These are phyloP conservation scores for Lophius piscatorius DNA, from an alignment of 2,113 vertebrate species.

Conservation along the genomic window DNA sequence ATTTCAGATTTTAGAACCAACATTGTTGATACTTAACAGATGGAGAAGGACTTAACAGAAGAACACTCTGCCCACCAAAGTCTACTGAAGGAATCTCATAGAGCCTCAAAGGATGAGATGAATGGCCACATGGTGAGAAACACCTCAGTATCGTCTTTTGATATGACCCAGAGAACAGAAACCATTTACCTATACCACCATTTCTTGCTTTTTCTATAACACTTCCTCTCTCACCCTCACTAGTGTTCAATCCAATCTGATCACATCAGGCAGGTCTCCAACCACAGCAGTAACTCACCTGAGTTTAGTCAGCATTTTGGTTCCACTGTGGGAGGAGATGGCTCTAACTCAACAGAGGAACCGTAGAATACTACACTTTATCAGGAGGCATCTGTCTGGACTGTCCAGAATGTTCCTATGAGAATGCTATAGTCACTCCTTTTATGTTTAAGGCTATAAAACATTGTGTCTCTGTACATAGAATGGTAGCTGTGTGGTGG, in stretches of 20 bases:
- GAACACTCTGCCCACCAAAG: conserved; percentile 91
- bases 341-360: conserved; percentile 84
- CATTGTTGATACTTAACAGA: conserved; percentile 82
- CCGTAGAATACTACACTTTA: too few species aligned
- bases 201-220: neutral
- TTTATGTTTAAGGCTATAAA: too few species aligned
- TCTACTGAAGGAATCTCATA: conserved; percentile 91
- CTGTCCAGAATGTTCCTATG: neutral
- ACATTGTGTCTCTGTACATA: too few species aligned
- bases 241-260: conserved; percentile 84
- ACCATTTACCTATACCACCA: neutral
- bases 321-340: conserved; percentile 84
- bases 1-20: conserved; percentile 83
- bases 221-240: neutral
- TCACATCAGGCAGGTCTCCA: conserved; percentile 88
- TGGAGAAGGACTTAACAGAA: conserved; percentile 89
- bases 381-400: too few species aligned
- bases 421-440: too few species aligned
- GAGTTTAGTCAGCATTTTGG: conserved; percentile 88
- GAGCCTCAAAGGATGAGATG: conserved; percentile 89
- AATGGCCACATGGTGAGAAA: conserved; percentile 80
- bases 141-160: neutral
- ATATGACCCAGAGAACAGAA: too few species aligned
- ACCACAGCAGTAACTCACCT: conserved; percentile 90
- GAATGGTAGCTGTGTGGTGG: neutral